Base-by-base conservation (phyloP, 2,113 vertebrate genomes). In the Benitochromis conjunctus region DNA sequence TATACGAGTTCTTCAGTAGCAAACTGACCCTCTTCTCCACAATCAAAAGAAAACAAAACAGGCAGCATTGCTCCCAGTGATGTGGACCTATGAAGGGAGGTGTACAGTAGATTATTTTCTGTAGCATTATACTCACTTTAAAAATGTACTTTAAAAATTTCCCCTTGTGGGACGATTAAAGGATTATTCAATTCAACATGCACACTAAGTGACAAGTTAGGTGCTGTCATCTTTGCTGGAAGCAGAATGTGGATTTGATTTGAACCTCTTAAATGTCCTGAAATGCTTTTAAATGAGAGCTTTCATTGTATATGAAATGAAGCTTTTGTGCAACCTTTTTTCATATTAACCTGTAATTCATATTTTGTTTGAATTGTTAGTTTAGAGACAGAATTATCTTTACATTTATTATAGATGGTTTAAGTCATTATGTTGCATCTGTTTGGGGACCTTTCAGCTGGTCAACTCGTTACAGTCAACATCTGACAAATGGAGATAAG, bases 81-180 rank as follows among this genome's bases (percentile, higher is more conserved):
- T 24, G n/a, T 43, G 0, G 1, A 16, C 26, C 0, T 4, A 26
- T 6, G 24, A 71, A 26, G 3, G 21, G 38, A 62, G 11, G 11
- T 56, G 54, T 12, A 12, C 18, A 64, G 60, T n/a, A 36, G 41
- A 48, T 46, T 71, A 18, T 71, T 71, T 71, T 46, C 38, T 71
- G 66, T 71, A 13, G 41, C 14, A 16, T 43, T 71, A 71, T 26
- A 16, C 64, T 26, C 64, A n/a, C n/a, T n/a, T n/a, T n/a, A n/a
- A n/a, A n/a, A n/a, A n/a, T n/a, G n/a, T n/a, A n/a, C n/a, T n/a
- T n/a, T n/a, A n/a, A n/a, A n/a, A n/a, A n/a, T n/a, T n/a, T n/a
- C n/a, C n/a, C n/a, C n/a, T n/a, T n/a, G n/a, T n/a, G n/a, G n/a
- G n/a, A n/a, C n/a, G n/a, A n/a, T n/a, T n/a, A n/a, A n/a, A n/a